Evolutionary conservation across 2,888 invertebrate species (phyloP), one percentile per base, ranked within the genome.

Genomic region (Chloromyia formosa): DNA sequence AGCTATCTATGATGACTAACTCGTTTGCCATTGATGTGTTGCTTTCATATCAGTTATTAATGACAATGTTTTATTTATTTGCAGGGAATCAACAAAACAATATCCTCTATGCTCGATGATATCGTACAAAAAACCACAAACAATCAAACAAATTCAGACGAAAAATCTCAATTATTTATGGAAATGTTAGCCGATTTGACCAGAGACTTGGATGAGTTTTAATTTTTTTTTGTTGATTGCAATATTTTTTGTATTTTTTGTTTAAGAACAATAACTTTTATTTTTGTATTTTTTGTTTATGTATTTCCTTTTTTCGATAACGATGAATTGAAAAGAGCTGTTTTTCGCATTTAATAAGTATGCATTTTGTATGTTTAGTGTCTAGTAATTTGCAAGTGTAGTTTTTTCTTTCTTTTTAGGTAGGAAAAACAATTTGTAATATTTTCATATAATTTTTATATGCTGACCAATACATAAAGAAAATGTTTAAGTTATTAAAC

Each of bases 181-280:
- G 85, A 85, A 79, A 80, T 83, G 78, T 79, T 85, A 69, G 82
- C 84, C 1, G 86, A 85, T 79, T 80, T 86, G 14, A 81, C 85
- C 2, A 80, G 83, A 76, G 83, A 84, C 78, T 77, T 84, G 75
- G 85, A 85, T 77, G 79, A 80, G 56, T 82, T 82, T 79, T 82
- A 81, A 81, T 16, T 23, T 61, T 23, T 35, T 61, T 61, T 27
- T 10, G 40, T 23, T 27, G 23, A 35, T 14, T 61, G 5, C 35
- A 16, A 18, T 16, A 35, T 64, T 64, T 35, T 40, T n/a, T 42
- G 40, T 64, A 18, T 20, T 18, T 18, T 40, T 64, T 4, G 1
- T 58, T 5, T 60, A 20, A n/a, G 16, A 18, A 56, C 27, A 35
- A 2, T 35, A 35, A 35, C 2, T 35, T 35, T 7, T 35, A 35